A percentile compares a stretch with the other conserved stretches of the same genome.
Conservation (phyloP, 2,888 invertebrate species). For the Mechanitis messenoides region DNA sequence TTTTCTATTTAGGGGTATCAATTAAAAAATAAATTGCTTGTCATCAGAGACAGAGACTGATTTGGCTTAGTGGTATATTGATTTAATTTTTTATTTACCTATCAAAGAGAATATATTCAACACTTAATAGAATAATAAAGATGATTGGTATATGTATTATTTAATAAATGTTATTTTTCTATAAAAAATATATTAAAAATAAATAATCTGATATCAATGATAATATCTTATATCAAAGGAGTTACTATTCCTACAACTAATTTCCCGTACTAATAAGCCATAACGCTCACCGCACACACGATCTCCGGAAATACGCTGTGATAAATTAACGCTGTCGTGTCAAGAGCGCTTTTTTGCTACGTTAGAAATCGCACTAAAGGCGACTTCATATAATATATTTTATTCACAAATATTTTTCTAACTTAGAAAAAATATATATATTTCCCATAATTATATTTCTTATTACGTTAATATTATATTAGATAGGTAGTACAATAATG, state of each 20-base stretch:
- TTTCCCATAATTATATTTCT: neutral
- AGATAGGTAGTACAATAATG: no score
- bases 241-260: conserved; percentile 37
- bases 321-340: conserved; percentile 45
- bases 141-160: no score
- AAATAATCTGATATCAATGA: neutral
- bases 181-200: no score
- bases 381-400: conserved; percentile 9
- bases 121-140: no score
- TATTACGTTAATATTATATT: no score
- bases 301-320: conserved; percentile 47
- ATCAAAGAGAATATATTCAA: no score
- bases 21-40: no score
- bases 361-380: conserved; percentile 35
- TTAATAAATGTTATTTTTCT: no score
- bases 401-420: neutral
- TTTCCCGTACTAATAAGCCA: conserved; percentile 67
- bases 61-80: no score
- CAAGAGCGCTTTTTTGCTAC: conserved; percentile 34
- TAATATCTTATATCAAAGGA: neutral
- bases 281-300: conserved; percentile 56
- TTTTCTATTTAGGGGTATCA: no score
- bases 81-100: no score
- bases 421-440: neutral
- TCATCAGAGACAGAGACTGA: no score